Evolutionary conservation across 2,888 invertebrate species (phyloP), one percentile per base, ranked within the genome.

Genomic region (Parnassius smintheus): DNA sequence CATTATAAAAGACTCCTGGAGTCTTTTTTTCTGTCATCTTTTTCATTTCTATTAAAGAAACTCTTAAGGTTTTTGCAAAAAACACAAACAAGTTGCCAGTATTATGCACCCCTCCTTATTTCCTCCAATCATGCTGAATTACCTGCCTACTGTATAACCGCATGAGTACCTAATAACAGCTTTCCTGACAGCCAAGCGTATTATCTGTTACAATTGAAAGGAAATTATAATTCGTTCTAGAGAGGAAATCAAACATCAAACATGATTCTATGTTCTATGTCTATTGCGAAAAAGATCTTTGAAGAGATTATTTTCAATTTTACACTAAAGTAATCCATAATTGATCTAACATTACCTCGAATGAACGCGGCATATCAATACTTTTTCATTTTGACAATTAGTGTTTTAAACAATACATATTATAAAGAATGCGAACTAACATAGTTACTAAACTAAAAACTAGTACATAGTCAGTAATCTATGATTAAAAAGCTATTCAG

Each of bases 201-300:
- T 63, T 63, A 63, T 46, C n/a, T 45, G 56, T 50, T 56, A 59
- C 55, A 63, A 59, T 63, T 59, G 59, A 59, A 56, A 51, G 56
- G 59, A 59, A 56, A 59, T 62, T 62, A 59, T 55, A 42, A 59
- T 63, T 53, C 46, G 56, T 63, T 51, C 55, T 25, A 45, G 55
- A 18, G 54, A 62, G 62, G 55, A 59, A 59, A 49, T 62, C 53
- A 54, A 59, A 62, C 45, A 49, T 62, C 53, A 54, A 59, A 62
- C 45, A 61, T 56, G 49, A 62, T 55, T 62, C 18, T 59, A 59
- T 58, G 45, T 45, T 62, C 18, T 59, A 59, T 58, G 35, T 50
- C 50, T 25, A 58, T 45, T 49, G 49, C 18, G 13, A 49, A 49
- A 35, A 7, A 35, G 4, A 35, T 35, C 35, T 1, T 7, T 35